phyloP scores from a whole-genome alignment of 1,140 invertebrate species.

The Phenacoccus solenopsis region DNA sequence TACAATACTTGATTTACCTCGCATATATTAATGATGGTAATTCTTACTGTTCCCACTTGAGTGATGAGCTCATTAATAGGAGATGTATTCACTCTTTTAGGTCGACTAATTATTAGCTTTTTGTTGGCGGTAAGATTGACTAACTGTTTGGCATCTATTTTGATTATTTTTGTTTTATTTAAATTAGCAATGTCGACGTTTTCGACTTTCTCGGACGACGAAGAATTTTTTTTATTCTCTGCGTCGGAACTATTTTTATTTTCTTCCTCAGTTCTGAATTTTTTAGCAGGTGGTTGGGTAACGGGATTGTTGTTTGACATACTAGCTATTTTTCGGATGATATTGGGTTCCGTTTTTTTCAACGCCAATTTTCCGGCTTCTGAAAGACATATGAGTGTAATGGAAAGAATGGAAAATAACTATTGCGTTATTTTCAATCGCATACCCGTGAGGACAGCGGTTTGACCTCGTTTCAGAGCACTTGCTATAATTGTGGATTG shows the following conservation, averaged over 20 bases:
- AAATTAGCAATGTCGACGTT: neutral
- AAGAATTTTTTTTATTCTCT: too few species aligned
- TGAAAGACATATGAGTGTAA: slow-evolving; percentile 27
- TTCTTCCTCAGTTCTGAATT: neutral
- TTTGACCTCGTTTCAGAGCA: slow-evolving; percentile 65
- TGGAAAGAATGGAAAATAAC: neutral
- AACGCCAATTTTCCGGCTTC: slow-evolving; percentile 63
- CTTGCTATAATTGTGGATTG: slow-evolving; percentile 57
- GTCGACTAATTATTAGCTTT: slow-evolving; percentile 30
- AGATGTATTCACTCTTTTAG: neutral
- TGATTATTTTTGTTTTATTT: slow-evolving; percentile 32
- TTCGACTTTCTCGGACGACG: neutral
- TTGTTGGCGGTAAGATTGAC: slow-evolving; percentile 30
- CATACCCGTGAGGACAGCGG: slow-evolving; percentile 58
- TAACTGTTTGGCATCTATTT: slow-evolving; percentile 35
- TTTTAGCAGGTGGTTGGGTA: neutral
- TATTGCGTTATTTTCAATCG: neutral
- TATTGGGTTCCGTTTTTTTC: slow-evolving; percentile 42
- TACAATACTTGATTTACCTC: too few species aligned
- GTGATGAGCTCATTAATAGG: neutral
- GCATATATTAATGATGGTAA: too few species aligned
- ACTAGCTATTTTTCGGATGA: slow-evolving; percentile 32
- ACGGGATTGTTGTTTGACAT: slow-evolving; percentile 29
- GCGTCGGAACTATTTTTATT: neutral
- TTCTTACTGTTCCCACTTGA: neutral